Base-by-base conservation (phyloP, 2,797 vertebrate species). In the Peromyscus aztecus region DNA sequence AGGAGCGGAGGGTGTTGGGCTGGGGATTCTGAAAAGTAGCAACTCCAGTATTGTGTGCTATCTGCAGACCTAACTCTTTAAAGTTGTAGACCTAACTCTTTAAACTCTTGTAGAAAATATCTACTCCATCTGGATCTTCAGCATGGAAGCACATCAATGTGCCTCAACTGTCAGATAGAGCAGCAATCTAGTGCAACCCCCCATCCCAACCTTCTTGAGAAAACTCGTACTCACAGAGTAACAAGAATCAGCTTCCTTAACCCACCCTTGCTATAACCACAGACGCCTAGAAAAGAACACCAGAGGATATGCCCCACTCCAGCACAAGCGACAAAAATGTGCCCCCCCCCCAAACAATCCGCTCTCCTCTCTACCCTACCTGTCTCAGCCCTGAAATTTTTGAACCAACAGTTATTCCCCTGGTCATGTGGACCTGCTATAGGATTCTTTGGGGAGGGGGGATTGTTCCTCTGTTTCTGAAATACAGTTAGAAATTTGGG, bases 401-500 rank as follows among this genome's bases (percentile, higher is more conserved):
- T 43, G 21, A 31, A 6, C 17, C 57, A 89, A 76, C 73, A 65
- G 29, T 34, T 61, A 37, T 34, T 86, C 85, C 84, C 69, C 69
- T 80, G 23, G 46, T 9, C 59, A 67, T 27, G 2, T 37, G 71
- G 61, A 16, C 11, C 76, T 69, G 31, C 9, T 80, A 16, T 57
- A 52, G 55, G 29, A 73, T 87, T 83, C 63, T 88, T 27, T 34
- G 40, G 55, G 37, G 73, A n/a, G 49, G n/a, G 4, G 19, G 71
- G 63, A 12, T 24, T 55, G 52, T 55, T 84, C 88, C 80, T 77
- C 86, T 94, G 84, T 34, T 27, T 65, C 94, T 88, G 82, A 77
- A 43, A 77, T 59, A 77, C 21, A 81, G 59, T 29, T 83, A 81
- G 63, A 95, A 94, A 92, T 16, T 67, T 34, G 85, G 87, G 24